A percentile compares a stretch with the other conserved stretches of the same genome.
Conservation (phyloP, 2,797 vertebrate genomes). For the Enteromius treurensis region DNA sequence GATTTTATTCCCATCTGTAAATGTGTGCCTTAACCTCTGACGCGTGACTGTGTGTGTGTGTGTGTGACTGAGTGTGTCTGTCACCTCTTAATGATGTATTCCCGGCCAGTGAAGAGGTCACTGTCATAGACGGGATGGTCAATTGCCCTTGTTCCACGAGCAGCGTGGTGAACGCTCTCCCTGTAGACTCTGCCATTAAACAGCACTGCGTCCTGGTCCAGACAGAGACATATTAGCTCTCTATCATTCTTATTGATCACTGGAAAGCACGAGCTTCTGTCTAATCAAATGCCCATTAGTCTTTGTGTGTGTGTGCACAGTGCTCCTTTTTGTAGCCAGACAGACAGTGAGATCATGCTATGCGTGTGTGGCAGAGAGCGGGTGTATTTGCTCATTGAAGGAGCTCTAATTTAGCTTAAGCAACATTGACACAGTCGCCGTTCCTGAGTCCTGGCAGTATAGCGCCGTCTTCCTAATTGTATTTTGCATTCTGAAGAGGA, state of each 20-base stretch:
- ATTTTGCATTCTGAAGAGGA: slow-evolving; percentile 33
- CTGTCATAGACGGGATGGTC: slow-evolving; percentile 79
- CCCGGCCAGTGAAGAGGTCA: slow-evolving; percentile 73
- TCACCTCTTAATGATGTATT: slow-evolving; percentile 78
- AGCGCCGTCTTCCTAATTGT: neutral
- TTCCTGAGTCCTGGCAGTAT: slow-evolving; percentile 15
- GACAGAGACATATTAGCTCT: slow-evolving; percentile 82
- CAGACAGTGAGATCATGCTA: slow-evolving; percentile 44
- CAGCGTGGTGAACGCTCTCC: slow-evolving; percentile 74
- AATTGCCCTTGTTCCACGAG: slow-evolving; percentile 74
- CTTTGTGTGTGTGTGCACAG: slow-evolving; percentile 43
- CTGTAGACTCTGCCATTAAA: slow-evolving; percentile 78
- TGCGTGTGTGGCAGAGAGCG: neutral
- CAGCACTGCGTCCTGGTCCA: slow-evolving; percentile 69
- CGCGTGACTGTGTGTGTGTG: slow-evolving; percentile 12
- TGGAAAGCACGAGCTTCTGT: slow-evolving; percentile 41
- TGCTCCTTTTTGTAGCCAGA: slow-evolving; percentile 16
- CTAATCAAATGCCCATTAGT: slow-evolving; percentile 51
- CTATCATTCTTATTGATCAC: slow-evolving; percentile 83
- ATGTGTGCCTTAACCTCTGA: slow-evolving; percentile 34
- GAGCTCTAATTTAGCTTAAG: slow-evolving; percentile 36
- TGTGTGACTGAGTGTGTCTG: slow-evolving; percentile 49
- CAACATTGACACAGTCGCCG: slow-evolving; percentile 40
- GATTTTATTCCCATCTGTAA: slow-evolving; percentile 47
- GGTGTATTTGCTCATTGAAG: slow-evolving; percentile 28